phyloP scores from a whole-genome alignment of 2,888 invertebrate species.

The Scaptomyza reducta region DNA sequence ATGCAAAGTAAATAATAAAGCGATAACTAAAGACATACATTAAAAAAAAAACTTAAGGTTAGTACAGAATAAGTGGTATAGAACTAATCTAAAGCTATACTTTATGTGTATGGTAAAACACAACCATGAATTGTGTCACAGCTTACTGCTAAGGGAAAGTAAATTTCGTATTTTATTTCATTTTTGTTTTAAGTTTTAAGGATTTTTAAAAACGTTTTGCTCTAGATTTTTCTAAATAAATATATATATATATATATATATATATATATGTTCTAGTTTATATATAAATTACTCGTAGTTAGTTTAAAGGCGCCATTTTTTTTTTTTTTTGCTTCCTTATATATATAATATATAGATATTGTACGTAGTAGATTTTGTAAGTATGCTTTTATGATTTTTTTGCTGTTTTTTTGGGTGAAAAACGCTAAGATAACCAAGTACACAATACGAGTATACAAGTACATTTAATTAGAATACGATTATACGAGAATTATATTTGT shows the following conservation, averaged over 20 bases:
- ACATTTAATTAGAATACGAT: conserved; percentile 69
- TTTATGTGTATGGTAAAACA: conserved; percentile 14
- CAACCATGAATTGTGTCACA: conserved; percentile 8
- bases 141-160: conserved; percentile 47
- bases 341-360: conserved; percentile 9
- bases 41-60: conserved; percentile 9
- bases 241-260: conserved; percentile 16
- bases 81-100: conserved; percentile 36
- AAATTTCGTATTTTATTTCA: conserved; percentile 7
- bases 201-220: conserved; percentile 21
- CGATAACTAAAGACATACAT: conserved; percentile 44
- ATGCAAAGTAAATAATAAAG: conserved; percentile 52
- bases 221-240: conserved; percentile 36
- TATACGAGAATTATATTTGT: conserved; percentile 43
- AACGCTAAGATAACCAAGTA: conserved; percentile 69
- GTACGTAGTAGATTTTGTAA: conserved; percentile 28
- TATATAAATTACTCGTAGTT: conserved; percentile 30
- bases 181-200: conserved; percentile 10
- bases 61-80: conserved; percentile 31
- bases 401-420: conserved; percentile 52
- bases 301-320: conserved; percentile 15
- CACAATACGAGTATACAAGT: conserved; percentile 62
- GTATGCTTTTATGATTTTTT: conserved; percentile 35
- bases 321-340: conserved; percentile 15
- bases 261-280: conserved; percentile 17